Evolutionary conservation across 2,888 invertebrate genomes (phyloP).

Genomic region (Limenitis camilla): DNA sequence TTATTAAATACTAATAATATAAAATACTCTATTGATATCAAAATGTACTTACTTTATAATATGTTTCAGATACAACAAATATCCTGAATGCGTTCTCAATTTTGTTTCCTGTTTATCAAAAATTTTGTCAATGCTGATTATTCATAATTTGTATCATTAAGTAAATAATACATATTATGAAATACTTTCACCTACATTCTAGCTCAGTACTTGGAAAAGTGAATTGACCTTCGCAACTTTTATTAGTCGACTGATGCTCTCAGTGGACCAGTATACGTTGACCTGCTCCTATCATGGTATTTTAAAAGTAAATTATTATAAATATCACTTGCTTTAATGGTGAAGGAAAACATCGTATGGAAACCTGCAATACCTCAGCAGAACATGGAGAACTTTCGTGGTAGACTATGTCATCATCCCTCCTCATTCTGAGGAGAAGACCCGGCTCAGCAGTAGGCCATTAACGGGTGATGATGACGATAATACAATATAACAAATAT

Average conservation of each 20-base stretch:
- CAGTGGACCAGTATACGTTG: slow-evolving; percentile 38
- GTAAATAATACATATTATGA: not conserved
- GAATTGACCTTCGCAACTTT: slow-evolving; percentile 57
- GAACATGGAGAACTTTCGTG: no score
- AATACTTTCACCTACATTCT: slow-evolving; percentile 12
- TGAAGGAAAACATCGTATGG: no score
- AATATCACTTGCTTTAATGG: no score
- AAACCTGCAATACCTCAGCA: no score
- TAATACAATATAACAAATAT: no score
- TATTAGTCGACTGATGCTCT: slow-evolving; percentile 47
- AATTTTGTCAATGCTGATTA: not conserved
- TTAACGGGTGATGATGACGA: no score
- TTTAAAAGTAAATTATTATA: slow-evolving; percentile 6
- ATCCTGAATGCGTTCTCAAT: slow-evolving; percentile 13
- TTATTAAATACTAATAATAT: no score
- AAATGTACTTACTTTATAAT: not conserved
- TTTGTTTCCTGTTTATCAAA: slow-evolving; percentile 14
- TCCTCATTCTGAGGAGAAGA: no score
- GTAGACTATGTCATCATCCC: no score
- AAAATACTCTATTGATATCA: not conserved
- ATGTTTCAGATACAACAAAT: not conserved
- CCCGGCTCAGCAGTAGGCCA: no score
- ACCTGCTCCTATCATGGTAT: slow-evolving; percentile 32
- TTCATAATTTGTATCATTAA: not conserved
- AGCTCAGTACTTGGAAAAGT: slow-evolving; percentile 27